Evolutionary conservation across 2,888 invertebrate genomes (phyloP).

Genomic region (Elysia crispata): DNA sequence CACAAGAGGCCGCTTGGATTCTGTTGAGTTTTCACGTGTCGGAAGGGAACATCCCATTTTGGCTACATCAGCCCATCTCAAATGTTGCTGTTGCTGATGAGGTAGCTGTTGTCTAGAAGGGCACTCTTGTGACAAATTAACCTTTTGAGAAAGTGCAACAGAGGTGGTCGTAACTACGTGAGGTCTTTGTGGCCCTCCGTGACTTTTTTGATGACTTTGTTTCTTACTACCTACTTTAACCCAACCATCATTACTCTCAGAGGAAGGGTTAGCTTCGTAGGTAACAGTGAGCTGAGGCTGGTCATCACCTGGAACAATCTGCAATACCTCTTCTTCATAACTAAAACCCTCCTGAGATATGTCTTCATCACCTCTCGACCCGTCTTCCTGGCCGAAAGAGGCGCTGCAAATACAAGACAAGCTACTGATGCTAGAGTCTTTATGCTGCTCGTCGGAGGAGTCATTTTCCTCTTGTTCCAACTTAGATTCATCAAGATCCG

Average conservation of each 20-base stretch:
- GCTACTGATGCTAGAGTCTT: no score
- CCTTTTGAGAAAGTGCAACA: no score
- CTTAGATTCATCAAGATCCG: no score
- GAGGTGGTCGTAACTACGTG: no score
- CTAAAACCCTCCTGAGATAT: no score
- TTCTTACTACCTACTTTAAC: constrained; percentile 40
- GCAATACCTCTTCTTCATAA: no score
- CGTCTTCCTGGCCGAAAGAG: no score
- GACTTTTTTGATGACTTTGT: neutral
- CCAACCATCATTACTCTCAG: constrained; percentile 38
- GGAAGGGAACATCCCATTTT: constrained; percentile 32
- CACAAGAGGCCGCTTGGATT: neutral
- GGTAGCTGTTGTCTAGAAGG: neutral
- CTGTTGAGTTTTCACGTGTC: constrained; percentile 1
- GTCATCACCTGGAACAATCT: constrained; percentile 5
- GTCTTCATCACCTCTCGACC: no score
- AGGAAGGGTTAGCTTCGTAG: constrained; percentile 23
- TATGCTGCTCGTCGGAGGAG: no score
- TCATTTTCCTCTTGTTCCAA: no score
- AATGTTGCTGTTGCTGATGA: neutral
- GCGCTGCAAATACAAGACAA: no score
- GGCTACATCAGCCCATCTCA: constrained; percentile 56
- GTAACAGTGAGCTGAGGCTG: constrained; percentile 21
- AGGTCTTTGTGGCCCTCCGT: neutral
- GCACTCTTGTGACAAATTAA: no score